phyloP scores from a whole-genome alignment of 2,888 invertebrate genomes.

The Pachymerium ferrugineum region DNA sequence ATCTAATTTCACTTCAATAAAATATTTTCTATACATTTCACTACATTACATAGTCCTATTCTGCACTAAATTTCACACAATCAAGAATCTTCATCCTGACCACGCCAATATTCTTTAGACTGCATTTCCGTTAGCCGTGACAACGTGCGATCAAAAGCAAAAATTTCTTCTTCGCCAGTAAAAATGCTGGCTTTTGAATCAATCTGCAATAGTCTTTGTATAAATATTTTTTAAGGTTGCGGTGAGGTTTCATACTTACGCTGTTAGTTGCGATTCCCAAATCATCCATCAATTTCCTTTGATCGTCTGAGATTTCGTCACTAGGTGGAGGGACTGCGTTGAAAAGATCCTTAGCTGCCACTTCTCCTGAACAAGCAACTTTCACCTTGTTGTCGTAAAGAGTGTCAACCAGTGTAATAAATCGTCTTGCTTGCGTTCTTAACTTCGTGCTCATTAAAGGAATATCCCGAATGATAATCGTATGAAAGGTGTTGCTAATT shows the following conservation, averaged over 20 bases:
- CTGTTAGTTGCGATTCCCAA: conserved; percentile 61
- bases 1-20: too few relatives aligned
- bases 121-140: conserved; percentile 96
- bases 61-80: not conserved
- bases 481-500: conserved; percentile 88
- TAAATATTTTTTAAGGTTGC: not conserved
- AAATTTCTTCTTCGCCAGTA: conserved; percentile 95
- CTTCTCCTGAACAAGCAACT: conserved; percentile 77
- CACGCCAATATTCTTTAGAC: conserved; percentile 86
- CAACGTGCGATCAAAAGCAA: conserved; percentile 90
- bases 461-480: conserved; percentile 82
- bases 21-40: too few relatives aligned
- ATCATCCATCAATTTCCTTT: conserved; percentile 91
- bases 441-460: conserved; percentile 72
- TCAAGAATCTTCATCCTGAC: not conserved
- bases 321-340: not conserved
- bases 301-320: conserved; percentile 58
- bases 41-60: too few relatives aligned
- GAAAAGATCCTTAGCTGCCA: conserved; percentile 62
- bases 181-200: conserved; percentile 82
- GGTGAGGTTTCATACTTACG: conserved; percentile 41
- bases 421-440: conserved; percentile 84
- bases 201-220: conserved; percentile 52
- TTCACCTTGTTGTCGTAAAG: conserved; percentile 86
- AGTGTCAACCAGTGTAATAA: conserved; percentile 94